Conservation (phyloP, 2,797 vertebrate species). For the Apogon hyalosoma region DNA sequence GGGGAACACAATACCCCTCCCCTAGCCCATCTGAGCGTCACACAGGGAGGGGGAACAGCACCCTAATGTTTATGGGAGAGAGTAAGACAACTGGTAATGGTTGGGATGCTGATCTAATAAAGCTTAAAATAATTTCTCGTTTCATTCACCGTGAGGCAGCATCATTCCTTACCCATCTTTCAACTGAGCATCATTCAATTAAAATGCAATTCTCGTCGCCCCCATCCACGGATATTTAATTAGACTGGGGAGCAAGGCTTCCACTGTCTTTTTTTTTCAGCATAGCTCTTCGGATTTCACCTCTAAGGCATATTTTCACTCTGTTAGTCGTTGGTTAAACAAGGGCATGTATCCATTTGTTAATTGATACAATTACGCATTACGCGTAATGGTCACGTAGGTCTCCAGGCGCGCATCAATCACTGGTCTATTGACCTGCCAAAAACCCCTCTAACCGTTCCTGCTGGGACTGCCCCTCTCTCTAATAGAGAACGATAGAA, state of each 20-base stretch:
- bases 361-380: slow-evolving; percentile 93
- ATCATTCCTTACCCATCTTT: slow-evolving; percentile 75
- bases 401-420: slow-evolving; percentile 88
- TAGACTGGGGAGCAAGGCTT: slow-evolving; percentile 78
- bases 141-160: slow-evolving; percentile 74
- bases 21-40: slow-evolving; percentile 48
- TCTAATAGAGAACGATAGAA: slow-evolving; percentile 81
- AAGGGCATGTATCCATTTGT: slow-evolving; percentile 89
- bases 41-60: slow-evolving; percentile 29
- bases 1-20: slow-evolving; percentile 25
- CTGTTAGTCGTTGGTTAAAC: slow-evolving; percentile 86
- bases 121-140: slow-evolving; percentile 72
- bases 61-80: slow-evolving; percentile 63
- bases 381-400: slow-evolving; percentile 85
- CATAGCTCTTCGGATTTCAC: slow-evolving; percentile 77
- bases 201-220: slow-evolving; percentile 83
- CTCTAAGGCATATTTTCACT: slow-evolving; percentile 84
- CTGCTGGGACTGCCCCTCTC: slow-evolving; percentile 78
- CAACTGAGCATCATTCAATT: slow-evolving; percentile 83
- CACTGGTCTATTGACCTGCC: slow-evolving; percentile 88
- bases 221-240: slow-evolving; percentile 81
- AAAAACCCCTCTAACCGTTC: slow-evolving; percentile 72
- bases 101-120: slow-evolving; percentile 77
- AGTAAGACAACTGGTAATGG: slow-evolving; percentile 54
- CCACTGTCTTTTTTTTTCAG: slow-evolving; percentile 64